A percentile compares a stretch with the other conserved stretches of the same genome.
Conservation (phyloP, 2,888 invertebrate species). For the Blastobasis lacticolella region DNA sequence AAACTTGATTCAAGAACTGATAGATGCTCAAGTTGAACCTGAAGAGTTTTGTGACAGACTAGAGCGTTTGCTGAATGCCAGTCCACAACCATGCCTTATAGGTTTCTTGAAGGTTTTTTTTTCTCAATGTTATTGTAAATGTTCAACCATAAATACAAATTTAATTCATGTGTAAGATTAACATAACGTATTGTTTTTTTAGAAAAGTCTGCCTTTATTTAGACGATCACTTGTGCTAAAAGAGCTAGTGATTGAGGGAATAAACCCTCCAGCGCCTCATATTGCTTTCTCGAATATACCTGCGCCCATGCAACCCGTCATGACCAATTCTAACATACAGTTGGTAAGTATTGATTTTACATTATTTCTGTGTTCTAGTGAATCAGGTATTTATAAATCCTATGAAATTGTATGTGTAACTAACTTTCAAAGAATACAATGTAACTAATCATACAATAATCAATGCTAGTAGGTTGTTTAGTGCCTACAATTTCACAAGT, state of each 20-base stretch:
- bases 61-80: constrained; percentile 95
- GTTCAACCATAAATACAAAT: too few species aligned
- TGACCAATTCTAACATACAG: constrained; percentile 35
- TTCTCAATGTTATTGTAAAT: neutral
- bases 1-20: constrained; percentile 94
- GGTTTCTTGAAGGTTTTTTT: constrained; percentile 90
- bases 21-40: constrained; percentile 95
- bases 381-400: too few species aligned
- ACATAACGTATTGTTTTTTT: constrained; percentile 30
- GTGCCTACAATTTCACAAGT: too few species aligned
- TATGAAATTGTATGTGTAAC: too few species aligned
- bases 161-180: neutral
- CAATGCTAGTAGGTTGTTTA: too few species aligned
- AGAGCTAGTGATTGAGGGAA: constrained; percentile 95
- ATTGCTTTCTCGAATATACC: constrained; percentile 43
- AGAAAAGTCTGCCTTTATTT: constrained; percentile 96
- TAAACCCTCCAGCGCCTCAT: constrained; percentile 87
- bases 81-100: constrained; percentile 98
- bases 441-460: too few species aligned
- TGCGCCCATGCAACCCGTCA: constrained; percentile 32
- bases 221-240: constrained; percentile 92
- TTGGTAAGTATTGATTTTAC: constrained; percentile 4
- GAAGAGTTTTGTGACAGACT: constrained; percentile 97
- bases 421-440: neutral
- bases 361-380: too few species aligned